Base-by-base conservation (phyloP, 2,113 vertebrate genomes). In the Melospiza melodia region DNA sequence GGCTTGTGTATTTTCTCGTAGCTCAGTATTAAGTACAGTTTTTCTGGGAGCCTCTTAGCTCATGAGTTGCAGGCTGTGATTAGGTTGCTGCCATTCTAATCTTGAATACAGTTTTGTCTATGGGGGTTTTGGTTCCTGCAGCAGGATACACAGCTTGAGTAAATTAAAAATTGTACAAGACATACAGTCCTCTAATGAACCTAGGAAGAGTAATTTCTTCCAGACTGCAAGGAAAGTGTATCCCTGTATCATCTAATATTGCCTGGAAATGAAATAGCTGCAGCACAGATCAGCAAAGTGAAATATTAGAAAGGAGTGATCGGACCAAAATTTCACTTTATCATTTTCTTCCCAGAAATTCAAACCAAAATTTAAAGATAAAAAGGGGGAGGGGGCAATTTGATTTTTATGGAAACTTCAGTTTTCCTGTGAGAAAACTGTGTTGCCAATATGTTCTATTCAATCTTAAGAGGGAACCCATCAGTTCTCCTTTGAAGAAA, bases 321-420 rank as follows among this genome's bases (percentile, higher is more conserved):
- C 25, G 23, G 51, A 55, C 3, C 46, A 62, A 73, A 83, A 58
- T 4, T 41, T 54, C 6, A 1, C 14, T 49, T 65, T 23, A 10
- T 37, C 2, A 21, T 68, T 49, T 85, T 82, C 33, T 71, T 71
- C 13, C 55, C 15, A 63, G 27, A 52, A 63, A 82, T 37, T 5
- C 24, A 48, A 58, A 69, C 8, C 5, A 4, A 52, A 75, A 22
- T 39, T 28, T 28, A 54, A 39, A 55, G 5, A 12, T 9, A 10
- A 59, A 18, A 12, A 24, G 9, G 2, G 2, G 3, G 22, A 18
- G 2, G 4, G 15, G 6, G 14, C 5, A 28, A 23, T n/a, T 67
- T 65, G 44, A 48, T 74, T 87, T 66, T 63, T 74, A 55, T 75
- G 39, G 33, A 55, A 86, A 46, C 16, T 37, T 61, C 23, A 15